Evolutionary conservation across 2,797 vertebrate species (phyloP), one percentile per base, ranked within the genome.

Genomic region (Clarias platycephalus): DNA sequence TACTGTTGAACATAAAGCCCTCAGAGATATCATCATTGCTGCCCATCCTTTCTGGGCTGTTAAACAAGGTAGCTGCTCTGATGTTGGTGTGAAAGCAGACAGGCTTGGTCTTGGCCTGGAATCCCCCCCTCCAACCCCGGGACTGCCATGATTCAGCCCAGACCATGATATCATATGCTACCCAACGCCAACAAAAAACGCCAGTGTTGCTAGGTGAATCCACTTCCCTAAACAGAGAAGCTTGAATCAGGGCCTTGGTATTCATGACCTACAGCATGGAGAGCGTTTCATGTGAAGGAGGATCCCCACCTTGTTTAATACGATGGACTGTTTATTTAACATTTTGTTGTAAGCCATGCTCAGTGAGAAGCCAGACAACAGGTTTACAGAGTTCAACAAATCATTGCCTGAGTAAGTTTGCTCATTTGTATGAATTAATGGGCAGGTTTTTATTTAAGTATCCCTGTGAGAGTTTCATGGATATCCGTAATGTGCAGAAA

Each of bases 171-270:
- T 95, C 93, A 94, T 92, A 92, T 93, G 91, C 93, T 87, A 89
- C 90, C 91, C 88, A 90, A 91, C 88, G 90, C 91, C 89, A 93
- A 94, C 92, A 94, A 87, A 93, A 92, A 93, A 92, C 71, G 90
- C 60, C 80, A 44, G 84, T 89, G 93, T 94, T 94, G 93, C 94
- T 93, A 89, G 92, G 93, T 92, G 94, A 94, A 92, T 91, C 92
- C 90, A 88, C 82, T 89, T 84, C 88, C 84, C 75, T 86, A 89
- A 70, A 76, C 87, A 70, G 71, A 79, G 81, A 85, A 74, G 86
- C 80, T 91, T 93, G 92, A 92, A 55, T 94, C 93, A 94, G 87
- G n/a, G 84, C 58, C 78, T 81, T 92, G 94, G 92, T 92, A 94
- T 94, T 91, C 85, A 86, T 93, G 90, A 93, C 92, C 90, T 90